Evolutionary conservation across 2,113 vertebrate genomes (phyloP).

Genomic region (Colius striatus): DNA sequence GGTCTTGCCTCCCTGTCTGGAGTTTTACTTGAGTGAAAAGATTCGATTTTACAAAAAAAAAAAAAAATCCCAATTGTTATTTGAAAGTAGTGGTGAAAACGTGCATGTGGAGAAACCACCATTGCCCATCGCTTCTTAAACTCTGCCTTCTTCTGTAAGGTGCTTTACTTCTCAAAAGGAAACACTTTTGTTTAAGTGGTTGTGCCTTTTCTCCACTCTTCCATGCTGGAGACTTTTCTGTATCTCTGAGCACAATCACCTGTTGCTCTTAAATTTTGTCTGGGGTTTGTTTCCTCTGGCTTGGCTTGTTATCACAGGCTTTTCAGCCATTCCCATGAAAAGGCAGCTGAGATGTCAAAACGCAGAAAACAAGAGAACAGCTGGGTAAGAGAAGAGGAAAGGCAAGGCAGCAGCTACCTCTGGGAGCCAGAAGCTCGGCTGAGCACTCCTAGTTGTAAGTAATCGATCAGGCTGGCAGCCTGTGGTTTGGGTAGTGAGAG

Average conservation of each 20-base stretch:
- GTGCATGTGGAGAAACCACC: not conserved
- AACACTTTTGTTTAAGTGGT: not conserved
- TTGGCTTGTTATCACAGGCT: not conserved
- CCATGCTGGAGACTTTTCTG: not conserved
- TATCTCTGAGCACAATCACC: not conserved
- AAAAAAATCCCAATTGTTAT: not conserved
- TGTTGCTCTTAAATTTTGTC: not conserved
- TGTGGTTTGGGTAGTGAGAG: accelerated
- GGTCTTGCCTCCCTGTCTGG: not conserved
- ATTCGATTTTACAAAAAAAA: not conserved
- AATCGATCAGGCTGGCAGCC: not conserved
- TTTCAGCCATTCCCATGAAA: not conserved
- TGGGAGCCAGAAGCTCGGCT: not conserved
- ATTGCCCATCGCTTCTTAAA: not conserved
- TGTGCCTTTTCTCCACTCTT: not conserved
- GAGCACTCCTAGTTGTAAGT: not conserved
- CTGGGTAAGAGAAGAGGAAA: not conserved
- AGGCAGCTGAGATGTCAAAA: not conserved
- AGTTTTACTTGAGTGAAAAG: not conserved
- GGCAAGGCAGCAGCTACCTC: not conserved
- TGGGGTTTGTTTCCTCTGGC: not conserved
- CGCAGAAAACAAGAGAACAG: not conserved
- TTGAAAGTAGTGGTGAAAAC: not conserved
- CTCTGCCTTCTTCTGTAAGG: not conserved
- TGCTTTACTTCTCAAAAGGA: not conserved